Percentiles rank a stretch among this genome's conserved stretches.
These are phyloP conservation scores for Pollimyrus isidori DNA, from an alignment of 2,113 vertebrate genomes.

Conservation along the genomic window DNA sequence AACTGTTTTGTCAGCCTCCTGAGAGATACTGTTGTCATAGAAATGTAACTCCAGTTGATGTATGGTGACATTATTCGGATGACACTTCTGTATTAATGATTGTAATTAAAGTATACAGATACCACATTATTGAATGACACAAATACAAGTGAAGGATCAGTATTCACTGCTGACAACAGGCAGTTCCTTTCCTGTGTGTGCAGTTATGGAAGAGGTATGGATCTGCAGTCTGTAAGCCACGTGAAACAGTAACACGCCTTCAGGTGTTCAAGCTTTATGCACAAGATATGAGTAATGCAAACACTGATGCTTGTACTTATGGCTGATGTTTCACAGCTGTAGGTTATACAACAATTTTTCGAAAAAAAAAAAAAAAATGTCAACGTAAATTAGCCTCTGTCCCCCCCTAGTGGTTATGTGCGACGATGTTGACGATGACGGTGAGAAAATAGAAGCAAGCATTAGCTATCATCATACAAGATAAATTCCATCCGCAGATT, in stretches of 20 bases:
- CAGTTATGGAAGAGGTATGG: background rate
- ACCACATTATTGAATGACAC: background rate
- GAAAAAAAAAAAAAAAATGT: background rate
- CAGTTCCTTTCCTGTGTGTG: background rate
- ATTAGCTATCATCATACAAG: background rate
- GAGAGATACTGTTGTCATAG: background rate
- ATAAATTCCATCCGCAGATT: background rate
- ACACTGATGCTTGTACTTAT: background rate
- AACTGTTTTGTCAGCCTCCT: background rate
- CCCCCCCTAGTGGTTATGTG: background rate
- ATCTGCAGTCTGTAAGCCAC: background rate
- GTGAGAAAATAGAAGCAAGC: background rate
- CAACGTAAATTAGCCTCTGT: background rate
- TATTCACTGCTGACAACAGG: background rate
- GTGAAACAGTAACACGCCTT: background rate
- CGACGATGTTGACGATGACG: background rate
- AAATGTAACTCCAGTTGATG: background rate
- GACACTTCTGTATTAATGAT: background rate
- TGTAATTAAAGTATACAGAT: background rate
- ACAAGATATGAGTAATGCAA: background rate
- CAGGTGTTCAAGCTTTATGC: background rate
- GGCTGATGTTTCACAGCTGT: background rate
- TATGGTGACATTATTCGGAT: background rate
- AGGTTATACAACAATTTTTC: background rate
- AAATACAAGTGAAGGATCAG: background rate